Evolutionary conservation across 1,140 invertebrate species (phyloP), one percentile per base, ranked within the genome.

Genomic region (Oreohelix idahoensis): DNA sequence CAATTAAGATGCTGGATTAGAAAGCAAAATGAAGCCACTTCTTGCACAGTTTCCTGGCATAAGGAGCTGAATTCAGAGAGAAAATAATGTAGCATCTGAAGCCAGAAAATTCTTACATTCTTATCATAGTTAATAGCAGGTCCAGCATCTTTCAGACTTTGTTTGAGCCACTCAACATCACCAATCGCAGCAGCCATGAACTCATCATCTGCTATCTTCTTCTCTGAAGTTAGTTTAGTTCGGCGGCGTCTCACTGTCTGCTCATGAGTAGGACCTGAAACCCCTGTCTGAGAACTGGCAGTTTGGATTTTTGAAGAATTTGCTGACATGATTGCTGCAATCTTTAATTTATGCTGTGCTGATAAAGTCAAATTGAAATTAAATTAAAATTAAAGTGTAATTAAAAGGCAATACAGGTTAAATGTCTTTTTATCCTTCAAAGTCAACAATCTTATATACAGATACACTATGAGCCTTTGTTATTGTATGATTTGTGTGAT

Each of bases 151-250:
- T 88, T 86, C 26, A 93, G 79, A 87, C 90, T 92, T 80, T 93
- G 92, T 78, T 90, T 90, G 58, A 93, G 76, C 92, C 92, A 93
- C 85, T 93, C 91, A 13, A 91, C 88, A 84, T 93, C 92, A 26
- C 92, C 92, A 80, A 92, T 91, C 10, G 92, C 90, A 32, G 92
- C 91, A 29, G 92, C 92, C 92, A 93, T 93, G 84, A 92, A 93
- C 36, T 92, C 90, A 85, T 93, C 92, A 76, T 92, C 90, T 74
- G 87, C 88, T 29, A 90, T 89, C 83, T 89, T 91, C 79, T 92
- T 92, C 76, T 91, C 90, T 51, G 77, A 86, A 13, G 85, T 53
- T 49, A 89, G 73, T 53, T 87, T 84, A 32, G 88, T 84, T 75
- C 88, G 74, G 32, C 89, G 83, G 69, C 85, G 84, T 63, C 88